These are phyloP conservation scores for Sarcophaga bullata DNA, from an alignment of 1,140 invertebrate genomes.

Conservation along the genomic window DNA sequence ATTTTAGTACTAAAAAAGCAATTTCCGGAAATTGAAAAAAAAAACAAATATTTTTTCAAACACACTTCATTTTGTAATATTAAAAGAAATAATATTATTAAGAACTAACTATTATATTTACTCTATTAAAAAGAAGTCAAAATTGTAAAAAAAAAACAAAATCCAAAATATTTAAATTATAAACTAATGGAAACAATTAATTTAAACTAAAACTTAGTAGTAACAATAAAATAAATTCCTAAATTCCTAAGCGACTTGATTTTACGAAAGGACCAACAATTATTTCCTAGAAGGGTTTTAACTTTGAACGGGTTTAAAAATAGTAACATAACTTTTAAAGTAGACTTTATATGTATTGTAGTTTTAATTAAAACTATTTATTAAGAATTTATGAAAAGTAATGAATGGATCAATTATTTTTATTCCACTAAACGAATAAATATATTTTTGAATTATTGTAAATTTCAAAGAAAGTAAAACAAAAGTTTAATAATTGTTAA, in stretches of 20 bases:
- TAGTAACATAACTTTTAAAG: background rate
- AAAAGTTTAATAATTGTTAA: constrained; percentile 8
- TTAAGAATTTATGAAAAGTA: background rate
- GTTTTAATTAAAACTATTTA: background rate
- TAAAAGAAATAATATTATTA: background rate
- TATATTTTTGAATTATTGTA: constrained; percentile 34
- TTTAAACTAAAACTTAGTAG: constrained; percentile 10
- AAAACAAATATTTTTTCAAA: background rate
- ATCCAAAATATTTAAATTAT: constrained; percentile 8
- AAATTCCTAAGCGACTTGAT: constrained; percentile 22
- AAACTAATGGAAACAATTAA: constrained; percentile 9
- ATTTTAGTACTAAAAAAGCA: background rate
- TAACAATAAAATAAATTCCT: background rate
- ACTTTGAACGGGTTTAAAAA: constrained; percentile 26
- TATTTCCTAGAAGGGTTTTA: constrained; percentile 24
- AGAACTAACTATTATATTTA: background rate
- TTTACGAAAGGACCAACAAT: constrained; percentile 39
- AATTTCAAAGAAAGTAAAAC: background rate
- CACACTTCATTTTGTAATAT: background rate
- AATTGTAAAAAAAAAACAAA: constrained; percentile 8
- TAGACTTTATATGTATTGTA: too few relatives aligned
- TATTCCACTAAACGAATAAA: constrained; percentile 22
- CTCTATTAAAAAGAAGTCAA: background rate
- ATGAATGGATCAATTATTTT: constrained; percentile 32
- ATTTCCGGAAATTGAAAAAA: background rate